A percentile compares a stretch with the other conserved stretches of the same genome.
These are phyloP conservation scores for Pachycephala philippinensis DNA, from an alignment of 2,113 vertebrate genomes.

Conservation along the genomic window DNA sequence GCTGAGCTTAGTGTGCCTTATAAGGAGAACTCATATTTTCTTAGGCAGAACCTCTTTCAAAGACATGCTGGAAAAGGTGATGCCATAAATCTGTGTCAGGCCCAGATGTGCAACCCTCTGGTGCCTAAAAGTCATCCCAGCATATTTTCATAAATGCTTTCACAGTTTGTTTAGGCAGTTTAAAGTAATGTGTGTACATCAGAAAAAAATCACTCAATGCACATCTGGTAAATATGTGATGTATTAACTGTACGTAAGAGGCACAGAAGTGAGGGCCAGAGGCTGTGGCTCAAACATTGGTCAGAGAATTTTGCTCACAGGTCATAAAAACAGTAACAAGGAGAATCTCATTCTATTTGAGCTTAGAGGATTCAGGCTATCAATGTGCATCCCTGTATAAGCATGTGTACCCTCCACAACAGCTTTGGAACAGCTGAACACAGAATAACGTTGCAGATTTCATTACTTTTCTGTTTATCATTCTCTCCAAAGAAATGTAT, in stretches of 20 bases:
- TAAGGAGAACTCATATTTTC: background rate
- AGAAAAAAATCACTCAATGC: background rate
- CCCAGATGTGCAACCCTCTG: background rate
- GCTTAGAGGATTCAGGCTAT: background rate
- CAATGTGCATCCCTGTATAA: background rate
- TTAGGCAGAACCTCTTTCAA: background rate
- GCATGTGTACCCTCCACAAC: background rate
- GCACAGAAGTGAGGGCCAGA: background rate
- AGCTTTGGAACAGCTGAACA: background rate
- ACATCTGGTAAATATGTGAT: background rate
- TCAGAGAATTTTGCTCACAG: background rate
- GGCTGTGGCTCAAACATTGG: background rate
- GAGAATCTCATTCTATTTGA: background rate
- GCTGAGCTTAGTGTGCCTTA: background rate
- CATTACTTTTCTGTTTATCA: background rate
- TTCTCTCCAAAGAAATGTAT: background rate
- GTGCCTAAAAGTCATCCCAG: background rate
- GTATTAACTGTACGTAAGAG: background rate
- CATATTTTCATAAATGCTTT: background rate
- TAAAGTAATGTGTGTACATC: background rate
- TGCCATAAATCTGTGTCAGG: background rate
- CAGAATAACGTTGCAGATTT: background rate
- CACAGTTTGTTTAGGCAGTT: background rate
- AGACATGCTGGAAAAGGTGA: background rate
- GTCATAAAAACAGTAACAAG: background rate